These are phyloP conservation scores for Reticulitermes speratus DNA, from an alignment of 1,140 invertebrate genomes.

Conservation along the genomic window DNA sequence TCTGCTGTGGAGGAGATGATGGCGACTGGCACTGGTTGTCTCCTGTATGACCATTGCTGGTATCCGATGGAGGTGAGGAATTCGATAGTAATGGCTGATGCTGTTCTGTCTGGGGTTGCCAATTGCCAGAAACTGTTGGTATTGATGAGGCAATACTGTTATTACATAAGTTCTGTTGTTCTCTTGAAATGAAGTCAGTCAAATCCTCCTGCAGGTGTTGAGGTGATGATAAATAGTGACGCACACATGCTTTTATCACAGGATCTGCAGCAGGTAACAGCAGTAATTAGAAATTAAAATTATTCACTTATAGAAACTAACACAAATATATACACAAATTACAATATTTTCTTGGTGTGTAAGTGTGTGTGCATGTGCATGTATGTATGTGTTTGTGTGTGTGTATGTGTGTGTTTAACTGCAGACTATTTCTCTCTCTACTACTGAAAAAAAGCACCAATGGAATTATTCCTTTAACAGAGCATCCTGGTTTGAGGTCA, in stretches of 20 bases:
- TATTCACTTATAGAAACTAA: no score
- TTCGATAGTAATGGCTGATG: slow-evolving; percentile 46
- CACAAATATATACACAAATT: no score
- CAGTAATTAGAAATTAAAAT: no score
- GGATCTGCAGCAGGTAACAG: slow-evolving; percentile 63
- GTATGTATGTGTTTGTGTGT: no score
- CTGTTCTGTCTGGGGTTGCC: background rate
- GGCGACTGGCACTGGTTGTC: slow-evolving; percentile 32
- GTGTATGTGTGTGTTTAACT: no score
- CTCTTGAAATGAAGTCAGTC: slow-evolving; percentile 22
- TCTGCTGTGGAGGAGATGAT: slow-evolving; percentile 37
- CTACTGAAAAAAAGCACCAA: no score
- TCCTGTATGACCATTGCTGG: background rate
- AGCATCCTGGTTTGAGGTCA: no score
- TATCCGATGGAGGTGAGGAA: slow-evolving; percentile 13
- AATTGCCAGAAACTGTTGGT: background rate
- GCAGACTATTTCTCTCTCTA: no score
- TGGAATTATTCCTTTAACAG: no score
- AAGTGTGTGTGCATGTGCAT: no score
- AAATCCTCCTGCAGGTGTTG: slow-evolving; percentile 35
- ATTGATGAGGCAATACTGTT: background rate
- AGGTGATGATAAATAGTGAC: slow-evolving; percentile 65
- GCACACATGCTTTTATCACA: slow-evolving; percentile 76
- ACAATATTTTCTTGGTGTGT: no score
- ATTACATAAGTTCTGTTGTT: slow-evolving; percentile 22